Evolutionary conservation across 1,140 invertebrate genomes (phyloP).

Genomic region (Drosophila lacertosa): DNA sequence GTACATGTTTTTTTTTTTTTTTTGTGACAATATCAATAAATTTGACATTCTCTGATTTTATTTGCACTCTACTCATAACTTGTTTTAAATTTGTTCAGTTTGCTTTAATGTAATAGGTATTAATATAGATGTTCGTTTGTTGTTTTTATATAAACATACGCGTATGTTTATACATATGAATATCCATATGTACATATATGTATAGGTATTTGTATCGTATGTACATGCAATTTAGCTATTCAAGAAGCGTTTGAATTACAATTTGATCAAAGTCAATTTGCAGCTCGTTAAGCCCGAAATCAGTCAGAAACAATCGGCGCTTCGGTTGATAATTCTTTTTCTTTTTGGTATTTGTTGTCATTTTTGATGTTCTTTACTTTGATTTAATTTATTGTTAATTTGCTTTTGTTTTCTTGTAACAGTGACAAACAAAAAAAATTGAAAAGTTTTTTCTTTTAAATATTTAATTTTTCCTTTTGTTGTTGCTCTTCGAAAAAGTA

Average conservation of each 20-base stretch:
- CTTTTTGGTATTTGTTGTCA: no score
- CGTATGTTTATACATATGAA: conserved; percentile 3
- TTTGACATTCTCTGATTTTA: conserved; percentile 39
- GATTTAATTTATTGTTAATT: conserved; percentile 13
- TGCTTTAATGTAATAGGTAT: conserved; percentile 12
- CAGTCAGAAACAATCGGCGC: conserved; percentile 34
- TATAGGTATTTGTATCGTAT: conserved; percentile 30
- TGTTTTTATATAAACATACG: conserved; percentile 1
- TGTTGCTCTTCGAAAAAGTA: conserved; percentile 70
- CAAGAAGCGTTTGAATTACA: conserved; percentile 12
- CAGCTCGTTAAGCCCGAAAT: conserved; percentile 26
- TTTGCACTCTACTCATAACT: conserved; percentile 51
- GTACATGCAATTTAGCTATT: conserved; percentile 29
- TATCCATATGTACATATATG: neutral
- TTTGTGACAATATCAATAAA: conserved; percentile 13
- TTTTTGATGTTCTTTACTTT: conserved; percentile 14
- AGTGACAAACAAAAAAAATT: conserved; percentile 30
- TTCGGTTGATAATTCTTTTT: conserved; percentile 8
- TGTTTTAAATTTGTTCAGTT: conserved; percentile 42
- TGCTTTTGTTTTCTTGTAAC: conserved; percentile 27
- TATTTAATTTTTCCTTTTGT: conserved; percentile 15
- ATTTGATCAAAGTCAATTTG: neutral
- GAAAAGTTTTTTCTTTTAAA: conserved; percentile 21
- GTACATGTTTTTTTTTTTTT: neutral
- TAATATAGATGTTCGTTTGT: conserved; percentile 12